Evolutionary conservation across 2,113 vertebrate species (phyloP).

Genomic region (Manacus vitellinus): DNA sequence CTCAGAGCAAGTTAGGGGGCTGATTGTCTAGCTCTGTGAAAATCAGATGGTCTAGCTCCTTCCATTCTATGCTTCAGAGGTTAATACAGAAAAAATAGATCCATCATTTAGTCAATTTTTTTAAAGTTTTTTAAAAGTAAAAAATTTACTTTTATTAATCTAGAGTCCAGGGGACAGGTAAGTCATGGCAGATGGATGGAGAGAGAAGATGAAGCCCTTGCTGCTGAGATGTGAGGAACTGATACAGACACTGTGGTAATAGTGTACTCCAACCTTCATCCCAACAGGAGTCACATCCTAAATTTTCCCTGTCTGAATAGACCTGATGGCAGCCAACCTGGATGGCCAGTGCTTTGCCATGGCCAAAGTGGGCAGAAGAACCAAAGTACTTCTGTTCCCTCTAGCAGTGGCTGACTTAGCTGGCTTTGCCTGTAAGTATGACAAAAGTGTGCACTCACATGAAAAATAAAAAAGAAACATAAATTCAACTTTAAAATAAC

Average conservation of each 20-base stretch:
- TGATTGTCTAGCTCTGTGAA: not conserved
- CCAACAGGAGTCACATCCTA: not conserved
- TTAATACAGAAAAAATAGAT: not conserved
- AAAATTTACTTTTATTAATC: not conserved
- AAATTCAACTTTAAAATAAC: not conserved
- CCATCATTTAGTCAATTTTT: not conserved
- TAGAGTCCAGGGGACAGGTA: not conserved
- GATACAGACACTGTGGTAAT: not conserved
- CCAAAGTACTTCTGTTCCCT: not conserved
- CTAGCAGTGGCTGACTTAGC: not conserved
- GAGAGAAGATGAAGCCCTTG: not conserved
- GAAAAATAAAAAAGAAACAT: not conserved
- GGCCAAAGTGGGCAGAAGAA: not conserved
- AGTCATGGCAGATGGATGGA: not conserved
- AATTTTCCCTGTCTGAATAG: not conserved
- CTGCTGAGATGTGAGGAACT: not conserved
- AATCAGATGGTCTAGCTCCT: not conserved
- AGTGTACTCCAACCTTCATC: not conserved
- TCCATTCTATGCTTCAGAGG: not conserved
- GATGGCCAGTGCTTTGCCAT: not conserved
- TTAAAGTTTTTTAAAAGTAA: not conserved
- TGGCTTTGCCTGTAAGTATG: not conserved
- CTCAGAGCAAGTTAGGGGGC: not conserved
- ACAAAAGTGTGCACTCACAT: not conserved
- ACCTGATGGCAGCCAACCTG: not conserved